Base-by-base conservation (phyloP, 2,888 invertebrate species). In the Lordiphosa fenestrarum region DNA sequence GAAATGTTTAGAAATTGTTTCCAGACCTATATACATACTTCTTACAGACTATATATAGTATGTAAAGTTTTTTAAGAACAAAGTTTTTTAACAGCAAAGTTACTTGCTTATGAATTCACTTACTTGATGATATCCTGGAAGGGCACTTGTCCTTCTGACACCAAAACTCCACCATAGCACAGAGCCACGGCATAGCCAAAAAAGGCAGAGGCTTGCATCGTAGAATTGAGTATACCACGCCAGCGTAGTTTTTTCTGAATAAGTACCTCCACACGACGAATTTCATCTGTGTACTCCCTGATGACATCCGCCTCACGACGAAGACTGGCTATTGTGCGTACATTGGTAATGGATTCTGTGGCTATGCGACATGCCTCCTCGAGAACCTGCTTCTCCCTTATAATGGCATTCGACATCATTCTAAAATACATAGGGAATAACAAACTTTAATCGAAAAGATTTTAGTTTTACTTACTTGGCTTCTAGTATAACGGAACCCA, bases 71-170 rank as follows among this genome's bases (percentile, higher is more conserved):
- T n/a, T n/a, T n/a, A n/a, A n/a, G n/a, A n/a, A n/a, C n/a, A n/a
- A n/a, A n/a, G n/a, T n/a, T n/a, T n/a, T n/a, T n/a, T n/a, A 15
- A 15, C 15, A 15, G 19, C 4, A 2, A 25, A 25, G 1, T 25
- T 25, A 6, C 23, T 6, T 6, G 23, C 6, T 6, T 25, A 25
- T 6, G 23, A 6, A 25, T 25, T 12, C 6, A 90, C 91, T 90
- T 74, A 93, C 93, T 94, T 94, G 77, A 95, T 94, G 40, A 94
- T 93, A 71, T 92, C 90, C 86, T 93, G 92, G 87, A 94, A 94
- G 0, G 90, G 91, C 51, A 94, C 88, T 57, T 92, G 91, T 40
- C 91, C 90, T 55, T 92, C 89, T 0, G 94, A 92, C 15, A 94
- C 93, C 19, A 94, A 89, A 10, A 92, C 91, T 1, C 94, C 94